Conservation (phyloP, 2,113 vertebrate genomes). For the Campylomormyrus tamandua region DNA sequence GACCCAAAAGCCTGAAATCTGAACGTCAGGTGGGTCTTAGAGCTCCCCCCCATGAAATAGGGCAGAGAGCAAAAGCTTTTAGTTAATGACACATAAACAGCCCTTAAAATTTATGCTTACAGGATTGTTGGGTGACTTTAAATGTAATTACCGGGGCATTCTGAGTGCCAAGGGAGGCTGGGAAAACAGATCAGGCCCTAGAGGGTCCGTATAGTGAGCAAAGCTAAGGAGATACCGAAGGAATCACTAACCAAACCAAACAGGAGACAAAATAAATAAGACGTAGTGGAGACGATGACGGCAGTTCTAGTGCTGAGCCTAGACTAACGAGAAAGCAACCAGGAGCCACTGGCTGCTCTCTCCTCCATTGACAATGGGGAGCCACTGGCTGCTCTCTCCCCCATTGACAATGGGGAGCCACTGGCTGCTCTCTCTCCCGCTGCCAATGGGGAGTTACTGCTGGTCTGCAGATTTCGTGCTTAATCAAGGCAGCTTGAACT, state of each 20-base stretch:
- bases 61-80: slow-evolving; percentile 24
- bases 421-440: slow-evolving; percentile 40
- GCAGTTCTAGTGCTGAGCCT: slow-evolving; percentile 29
- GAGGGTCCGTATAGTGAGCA: slow-evolving; percentile 26
- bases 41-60: slow-evolving; percentile 35
- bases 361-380: too few species aligned
- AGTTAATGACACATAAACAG: slow-evolving; percentile 35
- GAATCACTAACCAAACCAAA: slow-evolving; percentile 45
- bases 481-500: slow-evolving; percentile 53
- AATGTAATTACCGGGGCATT: slow-evolving; percentile 36
- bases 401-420: slow-evolving; percentile 17
- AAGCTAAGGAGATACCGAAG: slow-evolving; percentile 19
- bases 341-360: slow-evolving; percentile 22
- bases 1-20: slow-evolving; percentile 50
- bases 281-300: slow-evolving; percentile 29
- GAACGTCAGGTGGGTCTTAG: slow-evolving; percentile 43
- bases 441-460: slow-evolving; percentile 7
- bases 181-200: slow-evolving; percentile 24
- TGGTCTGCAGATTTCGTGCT: slow-evolving; percentile 65
- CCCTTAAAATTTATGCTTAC: slow-evolving; percentile 34
- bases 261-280: neutral
- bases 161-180: neutral
- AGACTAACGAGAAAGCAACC: slow-evolving; percentile 42
- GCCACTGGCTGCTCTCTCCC: too few species aligned
- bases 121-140: slow-evolving; percentile 34